phyloP scores from a whole-genome alignment of 1,140 invertebrate species.

The Meloidogyne hapla region DNA sequence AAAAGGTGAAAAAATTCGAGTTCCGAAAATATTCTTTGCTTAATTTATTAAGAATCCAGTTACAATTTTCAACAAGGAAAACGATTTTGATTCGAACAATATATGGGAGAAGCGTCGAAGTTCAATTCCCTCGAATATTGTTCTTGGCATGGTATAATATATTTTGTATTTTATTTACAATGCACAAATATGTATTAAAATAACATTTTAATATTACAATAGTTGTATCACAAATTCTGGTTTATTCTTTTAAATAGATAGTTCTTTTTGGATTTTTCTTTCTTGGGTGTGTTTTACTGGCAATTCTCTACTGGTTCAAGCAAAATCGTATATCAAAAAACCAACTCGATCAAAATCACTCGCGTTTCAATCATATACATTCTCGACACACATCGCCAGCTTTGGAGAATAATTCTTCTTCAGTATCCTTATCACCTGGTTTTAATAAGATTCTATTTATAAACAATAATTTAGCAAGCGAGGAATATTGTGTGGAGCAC shows the following conservation, averaged over 20 bases:
- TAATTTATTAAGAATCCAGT: background rate
- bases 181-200: no score
- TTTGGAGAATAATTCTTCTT: background rate
- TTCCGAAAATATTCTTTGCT: background rate
- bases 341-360: constrained; percentile 4
- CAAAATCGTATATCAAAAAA: background rate
- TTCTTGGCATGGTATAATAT: constrained; percentile 16
- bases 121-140: background rate
- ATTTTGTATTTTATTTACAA: no score
- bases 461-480: background rate
- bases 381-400: background rate
- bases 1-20: background rate
- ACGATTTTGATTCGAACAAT: constrained; percentile 5
- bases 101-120: constrained; percentile 12
- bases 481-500: background rate
- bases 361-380: background rate
- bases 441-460: background rate
- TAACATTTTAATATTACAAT: no score
- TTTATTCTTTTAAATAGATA: background rate
- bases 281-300: constrained; percentile 8
- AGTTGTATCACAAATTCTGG: background rate
- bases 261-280: constrained; percentile 16
- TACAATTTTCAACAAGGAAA: background rate
- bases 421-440: background rate
- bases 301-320: constrained; percentile 8